Base-by-base conservation (phyloP, 2,888 invertebrate genomes). In the Vesta saturnalis region DNA sequence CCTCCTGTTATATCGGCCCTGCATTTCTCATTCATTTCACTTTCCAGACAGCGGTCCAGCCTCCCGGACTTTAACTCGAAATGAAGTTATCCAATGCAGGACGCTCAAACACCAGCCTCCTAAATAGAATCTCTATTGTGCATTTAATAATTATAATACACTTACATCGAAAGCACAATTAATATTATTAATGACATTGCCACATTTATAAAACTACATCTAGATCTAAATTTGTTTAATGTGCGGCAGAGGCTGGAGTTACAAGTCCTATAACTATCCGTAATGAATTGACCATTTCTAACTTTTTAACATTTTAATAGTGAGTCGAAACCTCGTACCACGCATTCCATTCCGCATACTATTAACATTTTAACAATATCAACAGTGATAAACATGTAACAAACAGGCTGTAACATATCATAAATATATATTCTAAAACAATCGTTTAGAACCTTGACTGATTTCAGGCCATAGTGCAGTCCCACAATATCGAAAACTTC, bases 331-430 rank as follows among this genome's bases (percentile, higher is more conserved):
- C 14, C n/a, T 55, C 39, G 16, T 19, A 35, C 43, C 64, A 56
- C 55, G 46, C 10, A 23, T n/a, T 30, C 23, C 47, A 18, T 46
- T 65, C 61, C 57, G 66, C 68, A 30, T 69, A 62, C 66, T 64
- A 68, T 64, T 70, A 79, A 78, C 79, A 79, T 78, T 79, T 79
- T 76, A 82, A 80, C 78, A 80, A 80, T 78, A 77, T 77, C 79
- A 83, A 83, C 83, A 83, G 78, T 79, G 78, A 82, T 83, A 82
- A 82, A 82, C 74, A 79, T 82, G 77, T 82, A 83, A 82, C 82
- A 82, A 79, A 82, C 79, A 80, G 79, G 80, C 80, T 78, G 77
- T 81, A 82, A 82, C 81, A 74, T 79, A 79, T 78, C 76, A 74
- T 74, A 74, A 75, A 74, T 72, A 72, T 66, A 69, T 73, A 72